Conservation (phyloP, 2,113 vertebrate genomes). For the Macaca fascicularis region T2T-MFA8v1.1 NC_088386.1:88650001-88650500, state of each 20-base stretch:
- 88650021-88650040: constrained; percentile 50
- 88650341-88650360: not conserved
- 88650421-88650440: not conserved
- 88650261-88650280: not conserved
- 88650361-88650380: not conserved
- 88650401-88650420: not conserved
- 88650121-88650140: not conserved
- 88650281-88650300: not conserved
- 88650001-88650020: constrained; percentile 30
- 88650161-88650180: not conserved
- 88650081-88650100: not conserved
- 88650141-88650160: not conserved
- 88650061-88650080: not conserved
- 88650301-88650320: not conserved
- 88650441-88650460: not conserved
- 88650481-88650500: not conserved
- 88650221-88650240: constrained; percentile 7
- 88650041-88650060: constrained; percentile 60
- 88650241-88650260: not conserved
- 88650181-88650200: not conserved
- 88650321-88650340: not conserved
- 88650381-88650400: not conserved
- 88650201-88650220: not conserved
- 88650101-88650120: not conserved
- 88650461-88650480: not conserved